Evolutionary conservation across 2,113 vertebrate genomes (phyloP).

Genomic region (Nerophis lumbriciformis): DNA sequence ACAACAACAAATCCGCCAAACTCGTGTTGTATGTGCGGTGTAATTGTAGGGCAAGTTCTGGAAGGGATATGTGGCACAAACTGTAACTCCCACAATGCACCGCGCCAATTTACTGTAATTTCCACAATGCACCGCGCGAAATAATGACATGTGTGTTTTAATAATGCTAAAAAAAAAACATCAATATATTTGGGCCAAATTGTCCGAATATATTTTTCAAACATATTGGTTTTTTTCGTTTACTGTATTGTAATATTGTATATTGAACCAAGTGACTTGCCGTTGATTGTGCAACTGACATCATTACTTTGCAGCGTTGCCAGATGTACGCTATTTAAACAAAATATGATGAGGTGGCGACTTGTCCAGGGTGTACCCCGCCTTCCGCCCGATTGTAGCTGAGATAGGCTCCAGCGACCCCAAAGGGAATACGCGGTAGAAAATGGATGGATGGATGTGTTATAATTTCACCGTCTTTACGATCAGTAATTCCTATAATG

Average conservation of each 20-base stretch:
- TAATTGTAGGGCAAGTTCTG: conserved; percentile 46
- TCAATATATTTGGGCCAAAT: rapidly evolving
- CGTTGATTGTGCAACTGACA: conserved; percentile 34
- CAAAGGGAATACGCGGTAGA: no score
- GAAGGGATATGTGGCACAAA: conserved; percentile 61
- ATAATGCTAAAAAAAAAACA: rapidly evolving
- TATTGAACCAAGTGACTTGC: conserved; percentile 26
- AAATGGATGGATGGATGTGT: no score
- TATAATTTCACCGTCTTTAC: no score
- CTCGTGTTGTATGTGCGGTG: conserved; percentile 15
- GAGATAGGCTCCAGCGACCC: no score
- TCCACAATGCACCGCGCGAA: conserved; percentile 61
- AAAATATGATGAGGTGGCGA: no score
- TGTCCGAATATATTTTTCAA: no score
- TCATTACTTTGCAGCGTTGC: background rate
- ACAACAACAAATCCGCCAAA: conserved; percentile 10
- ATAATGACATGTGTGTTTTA: rapidly evolving
- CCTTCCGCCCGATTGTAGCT: no score
- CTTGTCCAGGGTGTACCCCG: no score
- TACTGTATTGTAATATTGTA: background rate
- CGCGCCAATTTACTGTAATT: conserved; percentile 56
- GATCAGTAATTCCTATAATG: no score
- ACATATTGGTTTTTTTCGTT: no score
- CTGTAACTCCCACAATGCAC: conserved; percentile 66
- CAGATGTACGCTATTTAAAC: no score